Conservation (phyloP, 2,888 invertebrate genomes). For the Linnaemya vulpina region DNA sequence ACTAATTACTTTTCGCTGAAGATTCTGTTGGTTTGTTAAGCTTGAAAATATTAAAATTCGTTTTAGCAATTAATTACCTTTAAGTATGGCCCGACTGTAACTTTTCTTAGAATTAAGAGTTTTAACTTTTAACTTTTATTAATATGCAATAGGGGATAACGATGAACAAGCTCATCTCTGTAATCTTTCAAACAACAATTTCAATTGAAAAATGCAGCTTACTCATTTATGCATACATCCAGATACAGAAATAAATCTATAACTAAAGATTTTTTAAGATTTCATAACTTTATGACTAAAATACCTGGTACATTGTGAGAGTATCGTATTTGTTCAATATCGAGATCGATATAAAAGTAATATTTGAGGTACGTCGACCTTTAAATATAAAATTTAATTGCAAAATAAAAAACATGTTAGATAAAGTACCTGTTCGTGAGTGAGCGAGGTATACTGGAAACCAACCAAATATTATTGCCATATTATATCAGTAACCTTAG, state of each 20-base stretch:
- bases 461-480: conserved; percentile 62
- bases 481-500: conserved; percentile 42
- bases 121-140: conserved; percentile 27
- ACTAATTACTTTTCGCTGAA: conserved; percentile 60
- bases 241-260: conserved; percentile 50
- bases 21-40: conserved; percentile 56
- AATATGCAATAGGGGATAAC: conserved; percentile 38
- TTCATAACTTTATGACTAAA: conserved; percentile 59
- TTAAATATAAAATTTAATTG: conserved; percentile 68
- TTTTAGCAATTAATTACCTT: conserved; percentile 69
- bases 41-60: conserved; percentile 63
- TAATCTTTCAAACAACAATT: conserved; percentile 60
- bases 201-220: conserved; percentile 65
- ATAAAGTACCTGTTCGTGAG: conserved; percentile 66
- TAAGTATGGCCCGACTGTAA: conserved; percentile 49
- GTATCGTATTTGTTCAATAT: conserved; percentile 50
- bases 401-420: conserved; percentile 59
- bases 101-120: conserved; percentile 41
- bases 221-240: conserved; percentile 42
- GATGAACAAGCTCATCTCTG: conserved; percentile 64
- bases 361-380: conserved; percentile 55
- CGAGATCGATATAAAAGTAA: conserved; percentile 28
- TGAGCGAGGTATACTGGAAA: conserved; percentile 54
- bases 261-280: conserved; percentile 55
- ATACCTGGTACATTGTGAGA: conserved; percentile 53